Percentiles rank a stretch among this genome's conserved stretches.
Evolutionary conservation across 2,797 vertebrate species (phyloP).

Genomic region (Ateles fusciceps): DNA sequence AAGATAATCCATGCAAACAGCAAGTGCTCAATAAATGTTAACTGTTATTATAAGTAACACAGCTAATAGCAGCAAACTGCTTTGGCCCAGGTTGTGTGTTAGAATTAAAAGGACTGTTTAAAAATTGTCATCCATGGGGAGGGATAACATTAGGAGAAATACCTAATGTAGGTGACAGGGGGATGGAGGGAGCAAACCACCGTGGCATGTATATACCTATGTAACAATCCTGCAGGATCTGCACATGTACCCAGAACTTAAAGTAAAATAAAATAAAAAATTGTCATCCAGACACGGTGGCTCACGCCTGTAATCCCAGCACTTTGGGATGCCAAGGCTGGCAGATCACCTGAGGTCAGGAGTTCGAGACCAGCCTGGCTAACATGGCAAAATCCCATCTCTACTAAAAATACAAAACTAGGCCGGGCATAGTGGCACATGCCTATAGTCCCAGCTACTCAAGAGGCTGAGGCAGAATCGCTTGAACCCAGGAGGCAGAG

Average conservation of each 20-base stretch:
- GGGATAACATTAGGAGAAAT: too few species aligned
- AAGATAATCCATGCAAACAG: background rate
- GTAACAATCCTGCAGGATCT: too few species aligned
- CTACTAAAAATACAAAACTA: background rate
- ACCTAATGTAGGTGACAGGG: too few species aligned
- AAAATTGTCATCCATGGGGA: background rate
- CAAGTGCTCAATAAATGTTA: conserved; percentile 12
- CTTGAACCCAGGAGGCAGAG: background rate
- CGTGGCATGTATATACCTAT: too few species aligned
- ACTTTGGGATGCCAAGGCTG: background rate
- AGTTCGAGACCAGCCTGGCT: background rate
- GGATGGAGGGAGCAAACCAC: too few species aligned
- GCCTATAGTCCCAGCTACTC: background rate
- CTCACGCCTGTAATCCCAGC: background rate
- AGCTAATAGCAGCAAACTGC: background rate
- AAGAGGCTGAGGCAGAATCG: background rate
- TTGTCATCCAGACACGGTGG: background rate
- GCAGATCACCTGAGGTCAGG: background rate
- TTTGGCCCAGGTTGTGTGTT: background rate
- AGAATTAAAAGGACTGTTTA: conserved; percentile 29
- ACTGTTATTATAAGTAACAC: conserved; percentile 17
- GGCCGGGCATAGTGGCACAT: background rate
- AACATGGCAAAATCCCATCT: background rate
- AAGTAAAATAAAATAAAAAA: background rate
- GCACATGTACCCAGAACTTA: too few species aligned